Conservation (phyloP, 2,888 invertebrate genomes). For the Leptodirus hochenwartii region DNA sequence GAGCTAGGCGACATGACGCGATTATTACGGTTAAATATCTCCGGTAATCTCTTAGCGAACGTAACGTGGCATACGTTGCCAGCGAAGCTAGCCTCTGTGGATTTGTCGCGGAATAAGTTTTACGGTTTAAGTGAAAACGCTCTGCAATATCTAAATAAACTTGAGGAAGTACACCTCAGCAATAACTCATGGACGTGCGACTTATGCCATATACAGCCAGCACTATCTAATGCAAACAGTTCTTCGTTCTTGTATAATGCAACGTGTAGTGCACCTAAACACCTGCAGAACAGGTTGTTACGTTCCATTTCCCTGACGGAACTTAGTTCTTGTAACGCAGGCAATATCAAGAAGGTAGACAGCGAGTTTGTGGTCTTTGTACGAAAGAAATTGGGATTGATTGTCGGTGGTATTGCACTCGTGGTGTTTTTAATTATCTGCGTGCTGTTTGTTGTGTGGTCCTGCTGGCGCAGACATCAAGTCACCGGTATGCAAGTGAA, state of each 20-base stretch:
- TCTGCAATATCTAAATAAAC: slow-evolving; percentile 36
- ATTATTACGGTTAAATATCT: slow-evolving; percentile 49
- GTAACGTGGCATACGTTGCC: slow-evolving; percentile 39
- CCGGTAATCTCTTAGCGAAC: slow-evolving; percentile 46
- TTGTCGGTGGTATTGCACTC: slow-evolving; percentile 30
- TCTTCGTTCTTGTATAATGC: slow-evolving; percentile 33
- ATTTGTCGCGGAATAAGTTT: slow-evolving; percentile 56
- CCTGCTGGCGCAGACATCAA: slow-evolving; percentile 48
- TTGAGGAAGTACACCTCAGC: slow-evolving; percentile 34
- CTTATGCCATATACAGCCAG: slow-evolving; percentile 38
- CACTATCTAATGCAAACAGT: slow-evolving; percentile 37
- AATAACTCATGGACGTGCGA: slow-evolving; percentile 53
- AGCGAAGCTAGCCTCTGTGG: slow-evolving; percentile 40
- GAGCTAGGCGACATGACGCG: slow-evolving; percentile 40
- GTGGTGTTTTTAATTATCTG: slow-evolving; percentile 32
- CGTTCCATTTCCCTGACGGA: slow-evolving; percentile 23
- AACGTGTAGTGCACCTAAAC: slow-evolving; percentile 38
- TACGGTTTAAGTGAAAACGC: slow-evolving; percentile 40
- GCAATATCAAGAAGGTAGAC: slow-evolving; percentile 28
- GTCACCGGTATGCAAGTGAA: slow-evolving; percentile 20
- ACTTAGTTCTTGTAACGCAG: slow-evolving; percentile 29
- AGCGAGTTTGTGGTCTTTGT: slow-evolving; percentile 20
- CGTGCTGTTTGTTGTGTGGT: slow-evolving; percentile 33
- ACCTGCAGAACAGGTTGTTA: slow-evolving; percentile 30
- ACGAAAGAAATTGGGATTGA: slow-evolving; percentile 28